Evolutionary conservation across 2,797 vertebrate genomes (phyloP).

Genomic region (Pipistrellus nathusii): DNA sequence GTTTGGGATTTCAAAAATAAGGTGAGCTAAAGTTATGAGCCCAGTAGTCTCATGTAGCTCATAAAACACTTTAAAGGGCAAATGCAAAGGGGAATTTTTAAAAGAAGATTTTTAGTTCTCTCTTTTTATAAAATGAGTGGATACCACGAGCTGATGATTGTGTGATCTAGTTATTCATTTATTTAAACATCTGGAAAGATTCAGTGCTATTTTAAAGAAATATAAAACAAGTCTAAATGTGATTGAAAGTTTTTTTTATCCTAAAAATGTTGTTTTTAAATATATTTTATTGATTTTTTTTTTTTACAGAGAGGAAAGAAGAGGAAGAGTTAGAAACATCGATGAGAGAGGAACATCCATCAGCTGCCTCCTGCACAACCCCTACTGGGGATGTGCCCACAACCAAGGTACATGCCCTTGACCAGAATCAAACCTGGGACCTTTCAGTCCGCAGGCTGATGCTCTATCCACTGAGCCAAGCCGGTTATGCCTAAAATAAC

Average conservation of each 20-base stretch:
- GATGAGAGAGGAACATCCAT: too few relatives aligned
- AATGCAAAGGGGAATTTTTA: slow-evolving; percentile 64
- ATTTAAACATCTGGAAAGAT: slow-evolving; percentile 21
- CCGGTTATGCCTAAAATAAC: not conserved
- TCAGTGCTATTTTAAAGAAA: slow-evolving; percentile 35
- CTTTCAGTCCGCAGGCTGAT: too few relatives aligned
- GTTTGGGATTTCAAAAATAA: slow-evolving; percentile 68
- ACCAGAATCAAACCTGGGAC: too few relatives aligned
- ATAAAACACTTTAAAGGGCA: slow-evolving; percentile 58
- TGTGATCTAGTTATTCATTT: slow-evolving; percentile 1
- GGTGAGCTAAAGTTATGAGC: slow-evolving; percentile 55
- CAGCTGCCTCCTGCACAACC: too few relatives aligned
- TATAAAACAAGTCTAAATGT: slow-evolving; percentile 22
- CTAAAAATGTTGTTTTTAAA: not conserved
- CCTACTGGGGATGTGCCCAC: too few relatives aligned
- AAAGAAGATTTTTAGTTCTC: not conserved
- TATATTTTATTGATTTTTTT: too few relatives aligned
- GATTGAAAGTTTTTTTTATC: slow-evolving; percentile 8
- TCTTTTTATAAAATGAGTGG: slow-evolving; percentile 36
- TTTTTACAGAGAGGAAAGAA: too few relatives aligned
- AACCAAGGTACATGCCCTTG: too few relatives aligned
- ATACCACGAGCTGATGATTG: slow-evolving; percentile 7
- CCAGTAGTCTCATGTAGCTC: slow-evolving; percentile 46
- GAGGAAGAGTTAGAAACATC: too few relatives aligned
- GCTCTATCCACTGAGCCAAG: too few relatives aligned